Conservation (phyloP, 2,888 invertebrate genomes). For the Venustoraphidia nigricollis region DNA sequence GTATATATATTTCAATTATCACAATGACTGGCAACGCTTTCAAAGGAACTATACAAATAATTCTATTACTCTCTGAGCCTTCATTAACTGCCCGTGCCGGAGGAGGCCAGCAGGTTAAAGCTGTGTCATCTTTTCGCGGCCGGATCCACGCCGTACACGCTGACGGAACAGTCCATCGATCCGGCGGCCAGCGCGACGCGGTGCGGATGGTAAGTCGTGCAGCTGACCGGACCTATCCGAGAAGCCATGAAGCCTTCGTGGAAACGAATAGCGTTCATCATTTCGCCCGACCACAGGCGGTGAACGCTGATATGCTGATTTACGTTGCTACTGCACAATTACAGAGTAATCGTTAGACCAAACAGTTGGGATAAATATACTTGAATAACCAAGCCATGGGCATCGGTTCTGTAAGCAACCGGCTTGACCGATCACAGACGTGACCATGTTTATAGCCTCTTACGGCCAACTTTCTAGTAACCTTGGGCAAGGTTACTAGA, state of each 20-base stretch:
- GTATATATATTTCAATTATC: too few relatives aligned
- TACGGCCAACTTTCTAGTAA: too few relatives aligned
- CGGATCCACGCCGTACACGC: constrained; percentile 58
- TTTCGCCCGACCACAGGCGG: constrained; percentile 52
- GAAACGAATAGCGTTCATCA: constrained; percentile 66
- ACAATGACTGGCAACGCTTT: too few relatives aligned
- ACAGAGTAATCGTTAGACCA: neutral
- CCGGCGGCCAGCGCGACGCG: constrained; percentile 75
- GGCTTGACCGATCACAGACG: too few relatives aligned
- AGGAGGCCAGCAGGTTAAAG: constrained; percentile 29
- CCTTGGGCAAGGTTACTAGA: too few relatives aligned
- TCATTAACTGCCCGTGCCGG: constrained; percentile 11
- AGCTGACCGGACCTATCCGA: constrained; percentile 74
- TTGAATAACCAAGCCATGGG: too few relatives aligned
- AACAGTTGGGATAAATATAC: too few relatives aligned
- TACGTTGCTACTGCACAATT: constrained; percentile 47
- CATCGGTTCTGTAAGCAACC: too few relatives aligned
- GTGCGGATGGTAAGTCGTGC: constrained; percentile 80
- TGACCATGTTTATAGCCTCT: too few relatives aligned
- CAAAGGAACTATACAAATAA: too few relatives aligned
- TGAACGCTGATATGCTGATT: constrained; percentile 68
- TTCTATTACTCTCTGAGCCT: too few relatives aligned
- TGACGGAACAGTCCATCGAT: constrained; percentile 69
- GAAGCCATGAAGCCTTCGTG: constrained; percentile 87
- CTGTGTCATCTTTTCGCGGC: constrained; percentile 45